Percentiles rank a stretch among this genome's conserved stretches.
Conservation (phyloP, 2,113 vertebrate genomes). For the Silurus asotus region DNA sequence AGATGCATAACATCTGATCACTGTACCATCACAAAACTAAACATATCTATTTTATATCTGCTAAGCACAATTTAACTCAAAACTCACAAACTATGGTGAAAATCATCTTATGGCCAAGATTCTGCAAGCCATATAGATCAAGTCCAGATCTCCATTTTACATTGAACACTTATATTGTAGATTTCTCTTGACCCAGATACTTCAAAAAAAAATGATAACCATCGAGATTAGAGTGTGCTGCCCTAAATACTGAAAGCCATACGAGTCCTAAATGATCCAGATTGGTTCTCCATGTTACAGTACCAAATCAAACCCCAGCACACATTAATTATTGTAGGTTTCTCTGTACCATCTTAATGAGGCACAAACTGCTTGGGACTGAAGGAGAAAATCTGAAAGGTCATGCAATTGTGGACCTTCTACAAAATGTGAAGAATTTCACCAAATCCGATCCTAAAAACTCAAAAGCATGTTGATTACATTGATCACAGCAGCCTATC, state of each 20-base stretch:
- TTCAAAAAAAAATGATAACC: background rate
- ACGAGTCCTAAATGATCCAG: too few relatives aligned
- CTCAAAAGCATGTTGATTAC: background rate
- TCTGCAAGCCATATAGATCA: background rate
- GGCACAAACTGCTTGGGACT: background rate
- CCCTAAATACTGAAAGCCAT: too few relatives aligned
- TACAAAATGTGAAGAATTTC: background rate
- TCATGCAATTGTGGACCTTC: background rate
- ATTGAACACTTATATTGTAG: background rate
- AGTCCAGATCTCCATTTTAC: background rate
- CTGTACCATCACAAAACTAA: background rate
- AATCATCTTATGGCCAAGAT: background rate
- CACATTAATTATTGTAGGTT: too few relatives aligned
- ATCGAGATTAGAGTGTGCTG: background rate
- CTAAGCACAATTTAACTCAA: background rate
- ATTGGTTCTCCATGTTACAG: too few relatives aligned
- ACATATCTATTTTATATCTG: background rate
- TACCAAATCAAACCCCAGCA: too few relatives aligned
- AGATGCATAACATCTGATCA: background rate
- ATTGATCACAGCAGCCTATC: background rate
- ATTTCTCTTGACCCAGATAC: background rate
- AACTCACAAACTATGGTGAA: background rate
- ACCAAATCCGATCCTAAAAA: background rate
- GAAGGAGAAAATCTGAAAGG: background rate
- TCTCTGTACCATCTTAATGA: background rate